These are phyloP conservation scores for Actinemys pallida DNA, from an alignment of 2,113 vertebrate species.

Conservation along the genomic window DNA sequence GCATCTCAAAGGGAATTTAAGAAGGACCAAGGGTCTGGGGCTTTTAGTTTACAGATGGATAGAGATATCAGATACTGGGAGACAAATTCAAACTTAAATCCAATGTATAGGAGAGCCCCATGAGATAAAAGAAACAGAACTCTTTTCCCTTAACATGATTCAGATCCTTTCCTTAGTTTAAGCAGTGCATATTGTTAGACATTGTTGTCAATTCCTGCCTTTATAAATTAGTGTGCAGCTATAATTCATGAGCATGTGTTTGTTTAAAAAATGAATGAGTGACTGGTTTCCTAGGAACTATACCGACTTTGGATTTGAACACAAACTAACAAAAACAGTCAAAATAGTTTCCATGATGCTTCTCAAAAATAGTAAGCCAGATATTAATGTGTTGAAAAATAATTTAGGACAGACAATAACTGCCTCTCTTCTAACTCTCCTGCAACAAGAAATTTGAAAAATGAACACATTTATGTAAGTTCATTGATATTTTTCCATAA, in stretches of 20 bases:
- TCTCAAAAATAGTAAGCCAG: slow-evolving; percentile 23
- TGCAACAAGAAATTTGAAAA: slow-evolving; percentile 47
- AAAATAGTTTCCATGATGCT: slow-evolving; percentile 40
- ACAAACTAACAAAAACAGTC: slow-evolving; percentile 20
- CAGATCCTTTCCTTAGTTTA: slow-evolving; percentile 7
- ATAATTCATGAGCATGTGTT: slow-evolving; percentile 34
- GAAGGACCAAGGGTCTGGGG: not conserved
- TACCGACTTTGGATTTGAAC: not conserved
- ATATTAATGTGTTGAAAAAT: slow-evolving; percentile 38
- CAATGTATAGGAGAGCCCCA: not conserved
- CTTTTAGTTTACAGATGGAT: not conserved
- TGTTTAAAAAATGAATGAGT: slow-evolving; percentile 5
- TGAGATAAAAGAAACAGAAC: accelerated
- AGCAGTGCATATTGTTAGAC: not conserved
- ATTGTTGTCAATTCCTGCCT: slow-evolving; percentile 17
- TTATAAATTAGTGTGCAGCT: slow-evolving; percentile 8
- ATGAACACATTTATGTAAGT: slow-evolving; percentile 60
- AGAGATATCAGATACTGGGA: not conserved
- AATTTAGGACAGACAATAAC: slow-evolving; percentile 47
- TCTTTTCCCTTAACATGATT: not conserved
- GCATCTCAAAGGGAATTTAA: not conserved
- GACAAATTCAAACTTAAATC: accelerated
- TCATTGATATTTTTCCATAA: slow-evolving; percentile 71
- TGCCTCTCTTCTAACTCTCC: slow-evolving; percentile 49
- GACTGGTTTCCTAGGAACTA: slow-evolving; percentile 39